Evolutionary conservation across 1,140 invertebrate genomes (phyloP), one percentile per base, ranked within the genome.

Genomic region (Antheraea pernyi): DNA sequence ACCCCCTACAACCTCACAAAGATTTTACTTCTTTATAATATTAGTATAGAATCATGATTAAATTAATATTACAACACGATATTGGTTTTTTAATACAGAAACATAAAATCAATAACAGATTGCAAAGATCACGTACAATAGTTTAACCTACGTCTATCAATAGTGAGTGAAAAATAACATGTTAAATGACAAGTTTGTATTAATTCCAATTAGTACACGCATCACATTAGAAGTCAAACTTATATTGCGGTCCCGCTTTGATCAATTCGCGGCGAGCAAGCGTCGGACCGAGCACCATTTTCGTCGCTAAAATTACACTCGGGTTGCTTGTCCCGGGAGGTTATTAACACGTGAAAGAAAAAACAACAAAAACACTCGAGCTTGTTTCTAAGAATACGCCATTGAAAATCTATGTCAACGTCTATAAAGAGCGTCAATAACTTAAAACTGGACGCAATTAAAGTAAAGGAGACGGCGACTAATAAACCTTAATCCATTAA

Each of bases 401-500:
- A 75, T 73, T 73, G 74, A 79, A 75, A 80, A 83, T 84, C 75
- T 86, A 69, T 85, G 85, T 85, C 87, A 86, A 77, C 80, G 72
- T 75, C 66, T 81, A 76, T 81, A 67, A 61, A 61, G 22, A 30
- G 7, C 19, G 19, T 22, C 46, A 76, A 86, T 81, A 84, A 85
- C 74, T 74, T 74, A 73, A 83, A 71, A 80, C 76, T 76, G 69
- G 75, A 73, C 36, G 65, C 13, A 59, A 67, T 67, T 67, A 59
- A 65, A 65, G 19, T 16, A 62, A 72, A 72, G 59, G 61, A 73
- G 69, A 46, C 68, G 65, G 16, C 19, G 63, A 68, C 61, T 65
- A 73, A 76, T 79, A 79, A 79, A 76, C 68, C 70, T 72, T 58
- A 42, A 42, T 42, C 39, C 39, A 16, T 53, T 53, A 10, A 53